A percentile compares a stretch with the other conserved stretches of the same genome.
phyloP scores from a whole-genome alignment of 2,797 vertebrate genomes.

The Sebastiscus albofasciatus region DNA sequence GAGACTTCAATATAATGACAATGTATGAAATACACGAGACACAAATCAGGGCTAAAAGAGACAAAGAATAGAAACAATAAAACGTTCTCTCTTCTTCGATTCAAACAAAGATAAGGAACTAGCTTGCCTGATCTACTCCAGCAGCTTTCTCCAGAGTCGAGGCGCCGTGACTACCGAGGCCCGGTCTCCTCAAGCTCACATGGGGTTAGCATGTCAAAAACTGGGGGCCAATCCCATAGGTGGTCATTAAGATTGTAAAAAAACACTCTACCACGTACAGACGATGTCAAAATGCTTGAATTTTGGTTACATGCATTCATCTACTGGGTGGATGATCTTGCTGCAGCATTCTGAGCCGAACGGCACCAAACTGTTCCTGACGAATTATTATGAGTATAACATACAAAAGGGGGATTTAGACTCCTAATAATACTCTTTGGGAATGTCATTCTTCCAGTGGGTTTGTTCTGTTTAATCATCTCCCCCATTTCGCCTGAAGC shows the following conservation, averaged over 20 bases:
- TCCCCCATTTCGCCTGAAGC: conserved; percentile 40
- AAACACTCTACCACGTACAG: not conserved
- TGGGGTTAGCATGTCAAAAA: not conserved
- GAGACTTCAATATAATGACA: conserved; percentile 2
- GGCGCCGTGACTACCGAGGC: not conserved
- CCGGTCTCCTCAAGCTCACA: not conserved
- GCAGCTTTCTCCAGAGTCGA: not conserved
- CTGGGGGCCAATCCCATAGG: not conserved
- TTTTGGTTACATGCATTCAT: not conserved
- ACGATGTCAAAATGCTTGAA: not conserved
- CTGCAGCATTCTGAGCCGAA: not conserved
- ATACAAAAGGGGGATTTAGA: conserved; percentile 14
- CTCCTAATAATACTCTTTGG: conserved; percentile 22
- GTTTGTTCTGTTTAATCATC: conserved; percentile 49
- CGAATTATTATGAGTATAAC: not conserved
- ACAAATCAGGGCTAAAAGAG: not conserved
- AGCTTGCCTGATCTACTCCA: not conserved
- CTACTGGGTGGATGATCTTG: not conserved
- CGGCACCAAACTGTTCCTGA: conserved; percentile 9
- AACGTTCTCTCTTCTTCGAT: not conserved
- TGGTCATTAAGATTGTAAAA: conserved; percentile 8
- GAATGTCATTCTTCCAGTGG: conserved; percentile 35
- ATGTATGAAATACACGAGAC: not conserved
- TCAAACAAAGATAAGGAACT: not conserved
- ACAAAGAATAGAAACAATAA: not conserved